Evolutionary conservation across 2,113 vertebrate species (phyloP), one percentile per base, ranked within the genome.

Genomic region (Prionailurus bengalensis): DNA sequence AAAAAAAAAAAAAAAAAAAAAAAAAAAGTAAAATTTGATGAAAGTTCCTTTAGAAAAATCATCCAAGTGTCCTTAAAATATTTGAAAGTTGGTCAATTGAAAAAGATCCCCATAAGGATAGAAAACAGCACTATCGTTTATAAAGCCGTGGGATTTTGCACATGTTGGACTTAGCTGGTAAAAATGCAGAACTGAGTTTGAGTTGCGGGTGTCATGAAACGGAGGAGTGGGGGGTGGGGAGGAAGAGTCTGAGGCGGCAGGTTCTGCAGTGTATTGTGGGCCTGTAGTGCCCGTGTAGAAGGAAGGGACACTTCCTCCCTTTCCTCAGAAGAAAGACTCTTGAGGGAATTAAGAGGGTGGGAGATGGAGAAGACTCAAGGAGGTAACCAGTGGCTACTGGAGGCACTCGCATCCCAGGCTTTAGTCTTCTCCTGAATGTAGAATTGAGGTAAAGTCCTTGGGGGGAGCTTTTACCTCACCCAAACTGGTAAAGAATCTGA

Each of bases 31-130:
- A 92, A 95, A 74, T 66, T 31, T 66, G 10, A 89, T 74, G 65
- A 48, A 90, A 93, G 2, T 12, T 14, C 7, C 68, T 80, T 84
- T 80, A 70, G 89, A 53, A 93, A 95, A 94, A 33, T 6, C 45
- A 1, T 81, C 65, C 10, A 42, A 15, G 36, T 78, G 0, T 25
- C 21, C 13, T 66, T 39, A 82, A 81, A 61, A 29, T 80, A 89
- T 92, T 86, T 95, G 55, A 87, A 82, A 97, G 66, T 58, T 55
- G 25, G 61, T 51, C 10, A 53, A 7, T 71, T 93, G 14, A 27
- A 79, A 82, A 66, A 81, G 66, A 82, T 89, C 1, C 16, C 48
- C 23, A 31, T 33, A 65, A 91, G 61, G 45, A 61, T 53, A 76
- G 17, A 36, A 93, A 74, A 63, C 5, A 29, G 53, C 76, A 13